Evolutionary conservation across 1,140 invertebrate species (phyloP).

Genomic region (Alviniconcha marisindica): DNA sequence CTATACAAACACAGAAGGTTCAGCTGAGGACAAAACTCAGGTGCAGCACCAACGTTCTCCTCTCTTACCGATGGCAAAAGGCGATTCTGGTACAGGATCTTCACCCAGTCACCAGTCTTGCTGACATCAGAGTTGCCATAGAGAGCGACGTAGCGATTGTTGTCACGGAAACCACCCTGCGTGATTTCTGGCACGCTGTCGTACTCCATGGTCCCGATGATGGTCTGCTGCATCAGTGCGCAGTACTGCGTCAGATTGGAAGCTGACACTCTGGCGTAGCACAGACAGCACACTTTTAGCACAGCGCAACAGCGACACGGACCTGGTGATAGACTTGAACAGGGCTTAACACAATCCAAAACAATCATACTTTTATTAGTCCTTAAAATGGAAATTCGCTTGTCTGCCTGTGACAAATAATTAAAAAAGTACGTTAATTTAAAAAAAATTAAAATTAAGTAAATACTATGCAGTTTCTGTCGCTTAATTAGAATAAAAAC

Average conservation of each 20-base stretch:
- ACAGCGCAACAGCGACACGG: too few relatives aligned
- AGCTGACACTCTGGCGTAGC: background rate
- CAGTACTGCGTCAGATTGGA: constrained; percentile 54
- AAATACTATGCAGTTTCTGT: too few relatives aligned
- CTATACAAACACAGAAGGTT: too few relatives aligned
- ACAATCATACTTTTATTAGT: too few relatives aligned
- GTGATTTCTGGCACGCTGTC: constrained; percentile 40
- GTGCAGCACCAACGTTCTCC: background rate
- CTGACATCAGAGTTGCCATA: constrained; percentile 79
- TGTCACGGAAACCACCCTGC: constrained; percentile 34
- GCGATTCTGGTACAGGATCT: constrained; percentile 60
- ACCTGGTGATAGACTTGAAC: too few relatives aligned
- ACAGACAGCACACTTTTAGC: background rate
- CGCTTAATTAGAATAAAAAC: too few relatives aligned
- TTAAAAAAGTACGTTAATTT: too few relatives aligned
- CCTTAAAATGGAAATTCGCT: too few relatives aligned
- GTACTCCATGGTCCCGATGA: constrained; percentile 55
- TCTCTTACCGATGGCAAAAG: constrained; percentile 43
- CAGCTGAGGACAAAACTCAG: too few relatives aligned
- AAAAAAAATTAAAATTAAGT: too few relatives aligned
- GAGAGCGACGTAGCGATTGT: constrained; percentile 77
- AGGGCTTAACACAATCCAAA: too few relatives aligned
- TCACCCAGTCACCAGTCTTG: constrained; percentile 79
- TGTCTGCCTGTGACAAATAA: too few relatives aligned
- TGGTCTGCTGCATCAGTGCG: constrained; percentile 52